These are phyloP conservation scores for Agrotis puta DNA, from an alignment of 2,888 invertebrate species.

Conservation along the genomic window DNA sequence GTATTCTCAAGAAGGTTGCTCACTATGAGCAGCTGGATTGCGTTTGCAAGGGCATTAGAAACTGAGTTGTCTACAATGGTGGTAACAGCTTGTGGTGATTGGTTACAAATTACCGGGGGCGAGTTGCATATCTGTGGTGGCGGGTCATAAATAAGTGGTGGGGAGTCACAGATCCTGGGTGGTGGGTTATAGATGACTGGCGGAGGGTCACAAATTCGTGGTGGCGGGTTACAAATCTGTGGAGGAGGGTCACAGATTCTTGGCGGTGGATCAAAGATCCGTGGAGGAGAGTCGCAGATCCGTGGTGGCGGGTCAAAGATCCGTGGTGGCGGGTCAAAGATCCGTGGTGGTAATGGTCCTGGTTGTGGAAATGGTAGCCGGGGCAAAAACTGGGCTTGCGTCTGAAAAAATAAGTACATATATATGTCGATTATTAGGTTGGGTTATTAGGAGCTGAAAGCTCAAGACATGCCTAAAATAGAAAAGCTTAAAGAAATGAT, in stretches of 20 bases:
- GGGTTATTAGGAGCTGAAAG: too few relatives aligned
- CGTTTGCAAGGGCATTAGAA: constrained; percentile 79
- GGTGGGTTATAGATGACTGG: constrained; percentile 26
- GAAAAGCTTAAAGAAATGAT: too few relatives aligned
- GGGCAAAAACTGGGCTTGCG: constrained; percentile 53
- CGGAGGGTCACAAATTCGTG: constrained; percentile 2
- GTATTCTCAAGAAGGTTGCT: constrained; percentile 77
- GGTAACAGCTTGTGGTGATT: constrained; percentile 62
- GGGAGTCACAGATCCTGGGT: constrained; percentile 20
- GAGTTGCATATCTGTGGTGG: constrained; percentile 42
- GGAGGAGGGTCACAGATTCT: constrained; percentile 19
- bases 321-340: background rate
- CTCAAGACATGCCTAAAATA: too few relatives aligned
- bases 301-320: constrained; percentile 26
- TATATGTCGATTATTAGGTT: background rate
- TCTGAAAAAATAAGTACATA: constrained; percentile 51
- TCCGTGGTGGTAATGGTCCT: too few relatives aligned
- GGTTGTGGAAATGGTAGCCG: constrained; percentile 21
- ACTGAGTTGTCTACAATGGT: constrained; percentile 79
- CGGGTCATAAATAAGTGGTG: constrained; percentile 42
- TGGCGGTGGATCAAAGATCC: background rate
- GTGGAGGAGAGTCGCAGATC: constrained; percentile 14
- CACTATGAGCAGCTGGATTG: constrained; percentile 79
- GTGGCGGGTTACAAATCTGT: constrained; percentile 29
- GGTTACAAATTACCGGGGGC: constrained; percentile 14